Conservation (phyloP, 2,797 vertebrate species). For the Australoheros facetus region DNA sequence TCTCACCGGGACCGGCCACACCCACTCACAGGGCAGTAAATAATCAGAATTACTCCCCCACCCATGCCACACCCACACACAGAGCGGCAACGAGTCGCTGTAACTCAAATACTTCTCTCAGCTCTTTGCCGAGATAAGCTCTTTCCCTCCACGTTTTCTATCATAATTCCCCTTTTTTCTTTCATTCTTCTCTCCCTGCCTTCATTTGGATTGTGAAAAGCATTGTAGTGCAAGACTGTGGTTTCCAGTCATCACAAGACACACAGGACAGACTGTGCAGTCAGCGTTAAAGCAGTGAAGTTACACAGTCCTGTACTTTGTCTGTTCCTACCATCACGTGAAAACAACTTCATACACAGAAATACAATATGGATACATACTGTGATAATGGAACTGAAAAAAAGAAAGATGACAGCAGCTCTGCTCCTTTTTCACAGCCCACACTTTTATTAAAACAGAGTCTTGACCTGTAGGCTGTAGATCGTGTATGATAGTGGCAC, state of each 20-base stretch:
- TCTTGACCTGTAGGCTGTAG: slow-evolving; percentile 54
- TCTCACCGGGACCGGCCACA: slow-evolving; percentile 70
- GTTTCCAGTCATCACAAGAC: neutral
- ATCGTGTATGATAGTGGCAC: slow-evolving; percentile 61
- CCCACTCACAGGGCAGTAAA: slow-evolving; percentile 70
- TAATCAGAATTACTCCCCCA: slow-evolving; percentile 74
- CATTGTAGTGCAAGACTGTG: neutral
- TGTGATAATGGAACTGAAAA: neutral
- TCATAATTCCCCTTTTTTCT: neutral
- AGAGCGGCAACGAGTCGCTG: slow-evolving; percentile 61
- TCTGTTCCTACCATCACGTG: neutral
- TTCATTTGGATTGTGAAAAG: slow-evolving; percentile 20
- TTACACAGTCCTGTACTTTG: neutral
- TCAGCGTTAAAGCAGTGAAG: slow-evolving; percentile 13
- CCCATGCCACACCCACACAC: slow-evolving; percentile 72
- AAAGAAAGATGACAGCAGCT: neutral
- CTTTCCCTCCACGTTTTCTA: neutral
- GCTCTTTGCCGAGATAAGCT: slow-evolving; percentile 74
- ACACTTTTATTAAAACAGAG: slow-evolving; percentile 6
- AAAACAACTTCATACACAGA: neutral
- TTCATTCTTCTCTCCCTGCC: neutral
- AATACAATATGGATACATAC: slow-evolving; percentile 4
- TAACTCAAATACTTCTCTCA: slow-evolving; percentile 63
- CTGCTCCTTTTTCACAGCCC: neutral
- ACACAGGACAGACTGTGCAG: slow-evolving; percentile 5